These are phyloP conservation scores for Halcyon malimbica DNA, from an alignment of 2,113 vertebrate species.

Conservation along the genomic window DNA sequence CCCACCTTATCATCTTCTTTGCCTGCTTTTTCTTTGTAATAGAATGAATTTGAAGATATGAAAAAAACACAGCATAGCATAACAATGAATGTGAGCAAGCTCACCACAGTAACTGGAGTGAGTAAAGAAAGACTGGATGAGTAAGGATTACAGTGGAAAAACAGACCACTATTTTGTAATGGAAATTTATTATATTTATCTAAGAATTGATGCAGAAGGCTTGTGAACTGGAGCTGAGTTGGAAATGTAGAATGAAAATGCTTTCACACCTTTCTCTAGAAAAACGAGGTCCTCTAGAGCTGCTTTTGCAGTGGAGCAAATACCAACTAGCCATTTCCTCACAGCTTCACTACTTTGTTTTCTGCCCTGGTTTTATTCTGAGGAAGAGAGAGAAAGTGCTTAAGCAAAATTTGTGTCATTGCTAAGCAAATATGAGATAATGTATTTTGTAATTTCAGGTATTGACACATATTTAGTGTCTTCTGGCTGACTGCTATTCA, in stretches of 20 bases:
- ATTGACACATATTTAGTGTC: neutral
- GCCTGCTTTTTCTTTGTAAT: neutral
- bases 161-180: conserved; percentile 7
- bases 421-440: neutral
- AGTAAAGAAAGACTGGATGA: neutral
- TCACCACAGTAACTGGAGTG: neutral
- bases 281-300: neutral
- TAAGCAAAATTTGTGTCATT: neutral
- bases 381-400: neutral
- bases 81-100: neutral
- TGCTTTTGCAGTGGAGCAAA: neutral
- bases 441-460: neutral
- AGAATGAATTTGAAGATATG: neutral
- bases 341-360: neutral
- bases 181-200: conserved; percentile 22
- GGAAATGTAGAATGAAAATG: conserved; percentile 31
- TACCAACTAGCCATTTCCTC: neutral
- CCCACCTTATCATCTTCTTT: neutral
- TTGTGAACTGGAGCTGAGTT: neutral
- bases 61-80: neutral
- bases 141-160: neutral
- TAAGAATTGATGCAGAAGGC: conserved; percentile 21
- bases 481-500: neutral
- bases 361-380: neutral
- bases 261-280: neutral